A percentile compares a stretch with the other conserved stretches of the same genome.
Conservation (phyloP, 2,888 invertebrate species). For the Amphiduros pacificus region DNA sequence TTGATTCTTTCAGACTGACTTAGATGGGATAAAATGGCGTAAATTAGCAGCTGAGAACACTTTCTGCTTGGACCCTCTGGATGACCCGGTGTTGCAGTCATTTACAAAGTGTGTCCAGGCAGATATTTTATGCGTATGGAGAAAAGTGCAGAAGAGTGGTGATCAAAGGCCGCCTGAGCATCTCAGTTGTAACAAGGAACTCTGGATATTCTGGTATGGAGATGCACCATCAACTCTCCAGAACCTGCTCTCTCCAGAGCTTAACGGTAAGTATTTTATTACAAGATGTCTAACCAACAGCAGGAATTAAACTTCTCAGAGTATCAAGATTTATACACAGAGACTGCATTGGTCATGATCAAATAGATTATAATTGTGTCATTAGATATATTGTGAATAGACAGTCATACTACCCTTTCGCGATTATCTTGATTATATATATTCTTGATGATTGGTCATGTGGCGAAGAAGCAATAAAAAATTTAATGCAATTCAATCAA, state of each 20-base stretch:
- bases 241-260: conserved; percentile 67
- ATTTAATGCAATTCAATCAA: too few relatives aligned
- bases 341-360: too few relatives aligned
- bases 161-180: conserved; percentile 72
- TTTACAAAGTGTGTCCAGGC: conserved; percentile 65
- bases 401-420: too few relatives aligned
- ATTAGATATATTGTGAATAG: too few relatives aligned
- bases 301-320: too few relatives aligned
- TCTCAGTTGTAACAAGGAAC: conserved; percentile 71
- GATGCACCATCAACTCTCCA: conserved; percentile 63
- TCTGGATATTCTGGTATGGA: conserved; percentile 99
- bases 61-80: conserved; percentile 30
- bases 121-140: conserved; percentile 97
- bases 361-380: too few relatives aligned
- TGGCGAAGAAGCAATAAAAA: too few relatives aligned
- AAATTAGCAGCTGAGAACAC: not conserved
- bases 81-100: conserved; percentile 61
- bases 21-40: conserved; percentile 99
- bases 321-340: too few relatives aligned
- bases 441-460: too few relatives aligned
- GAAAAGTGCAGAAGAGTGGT: conserved; percentile 69
- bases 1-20: conserved; percentile 83
- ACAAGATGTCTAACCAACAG: too few relatives aligned
- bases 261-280: conserved; percentile 75
- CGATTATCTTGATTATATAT: too few relatives aligned